phyloP scores from a whole-genome alignment of 2,113 vertebrate genomes.

The Zosterops borbonicus region DNA sequence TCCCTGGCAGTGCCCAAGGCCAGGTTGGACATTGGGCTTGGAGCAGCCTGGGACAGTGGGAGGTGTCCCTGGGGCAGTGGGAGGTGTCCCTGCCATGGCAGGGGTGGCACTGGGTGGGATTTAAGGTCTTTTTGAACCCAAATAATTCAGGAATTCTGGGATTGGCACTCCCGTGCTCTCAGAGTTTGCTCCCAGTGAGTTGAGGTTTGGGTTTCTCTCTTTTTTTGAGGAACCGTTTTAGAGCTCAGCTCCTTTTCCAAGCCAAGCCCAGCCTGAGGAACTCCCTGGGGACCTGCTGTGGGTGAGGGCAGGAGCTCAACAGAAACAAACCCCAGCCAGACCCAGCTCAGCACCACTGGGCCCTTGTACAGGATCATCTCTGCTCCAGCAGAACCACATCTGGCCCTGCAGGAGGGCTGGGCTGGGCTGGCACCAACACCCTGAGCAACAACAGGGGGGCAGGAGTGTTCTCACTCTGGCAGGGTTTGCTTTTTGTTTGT shows the following conservation, averaged over 20 bases:
- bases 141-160: not conserved
- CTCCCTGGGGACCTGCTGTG: not conserved
- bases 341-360: too few species aligned
- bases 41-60: not conserved
- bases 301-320: not conserved
- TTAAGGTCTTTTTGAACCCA: not conserved
- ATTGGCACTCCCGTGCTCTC: not conserved
- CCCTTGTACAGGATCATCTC: too few species aligned
- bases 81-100: not conserved
- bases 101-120: fast-evolving
- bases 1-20: not conserved
- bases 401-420: too few species aligned
- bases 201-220: not conserved
- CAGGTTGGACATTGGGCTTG: not conserved
- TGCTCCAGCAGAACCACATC: too few species aligned
- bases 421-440: too few species aligned
- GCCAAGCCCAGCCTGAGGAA: not conserved
- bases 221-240: not conserved
- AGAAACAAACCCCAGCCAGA: not conserved
- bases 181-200: not conserved
- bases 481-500: too few species aligned
- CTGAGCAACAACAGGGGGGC: too few species aligned
- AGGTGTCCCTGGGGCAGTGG: not conserved
- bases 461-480: too few species aligned
- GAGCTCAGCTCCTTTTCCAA: not conserved